Evolutionary conservation across 2,888 invertebrate species (phyloP).

Genomic region (Euclidia mi): DNA sequence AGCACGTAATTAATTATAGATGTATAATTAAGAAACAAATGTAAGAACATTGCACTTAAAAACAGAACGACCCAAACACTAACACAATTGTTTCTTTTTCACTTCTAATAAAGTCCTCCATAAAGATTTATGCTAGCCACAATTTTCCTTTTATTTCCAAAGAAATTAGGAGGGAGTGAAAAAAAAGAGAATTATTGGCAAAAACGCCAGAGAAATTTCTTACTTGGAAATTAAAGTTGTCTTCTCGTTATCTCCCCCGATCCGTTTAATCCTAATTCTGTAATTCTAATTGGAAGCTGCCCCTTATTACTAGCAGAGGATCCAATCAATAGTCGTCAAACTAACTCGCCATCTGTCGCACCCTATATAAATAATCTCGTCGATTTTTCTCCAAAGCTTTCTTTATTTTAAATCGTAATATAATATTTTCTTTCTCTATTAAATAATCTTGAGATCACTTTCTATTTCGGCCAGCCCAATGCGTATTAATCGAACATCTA

Average conservation of each 20-base stretch:
- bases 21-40: neutral
- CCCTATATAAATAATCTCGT: constrained; percentile 43
- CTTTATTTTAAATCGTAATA: neutral
- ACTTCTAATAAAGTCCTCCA: constrained; percentile 40
- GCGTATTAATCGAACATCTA: too few species aligned
- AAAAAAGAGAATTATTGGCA: constrained; percentile 21
- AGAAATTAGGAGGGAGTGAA: constrained; percentile 34
- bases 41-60: constrained; percentile 1
- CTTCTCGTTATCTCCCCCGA: constrained; percentile 36
- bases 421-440: neutral
- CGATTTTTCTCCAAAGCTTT: neutral
- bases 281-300: constrained; percentile 48
- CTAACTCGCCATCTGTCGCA: constrained; percentile 34
- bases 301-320: constrained; percentile 30
- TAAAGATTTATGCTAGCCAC: constrained; percentile 44
- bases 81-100: constrained; percentile 34
- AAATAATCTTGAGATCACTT: too few species aligned
- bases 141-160: constrained; percentile 42
- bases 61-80: constrained; percentile 16
- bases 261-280: constrained; percentile 41
- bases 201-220: constrained; percentile 17
- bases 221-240: constrained; percentile 35
- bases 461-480: too few species aligned
- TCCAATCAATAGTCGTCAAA: constrained; percentile 47
- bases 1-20: too few species aligned